Evolutionary conservation across 2,888 invertebrate species (phyloP).

Genomic region (Andrena dorsata): DNA sequence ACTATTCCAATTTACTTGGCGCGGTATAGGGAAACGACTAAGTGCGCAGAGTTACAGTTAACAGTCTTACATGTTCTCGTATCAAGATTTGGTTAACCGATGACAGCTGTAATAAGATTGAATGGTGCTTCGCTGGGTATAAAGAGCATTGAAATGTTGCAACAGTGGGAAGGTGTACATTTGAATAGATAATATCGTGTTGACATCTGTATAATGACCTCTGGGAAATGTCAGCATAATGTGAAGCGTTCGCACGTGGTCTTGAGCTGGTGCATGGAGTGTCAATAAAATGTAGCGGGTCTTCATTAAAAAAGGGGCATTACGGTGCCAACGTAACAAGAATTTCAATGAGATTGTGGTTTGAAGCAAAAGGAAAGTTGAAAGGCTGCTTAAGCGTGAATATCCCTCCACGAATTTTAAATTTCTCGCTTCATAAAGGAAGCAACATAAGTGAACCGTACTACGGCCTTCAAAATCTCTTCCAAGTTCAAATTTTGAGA

Average conservation of each 20-base stretch:
- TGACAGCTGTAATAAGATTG: conserved; percentile 22
- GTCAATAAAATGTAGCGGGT: not conserved
- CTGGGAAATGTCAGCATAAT: conserved; percentile 53
- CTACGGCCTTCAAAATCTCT: too few species aligned
- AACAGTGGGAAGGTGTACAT: conserved; percentile 37
- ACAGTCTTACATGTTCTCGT: not conserved
- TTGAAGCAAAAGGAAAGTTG: too few species aligned
- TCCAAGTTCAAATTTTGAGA: too few species aligned
- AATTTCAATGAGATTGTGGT: too few species aligned
- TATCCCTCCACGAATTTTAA: too few species aligned
- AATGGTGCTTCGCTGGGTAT: conserved; percentile 30
- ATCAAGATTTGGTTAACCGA: conserved; percentile 16
- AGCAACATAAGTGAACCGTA: too few species aligned
- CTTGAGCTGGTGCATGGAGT: not conserved
- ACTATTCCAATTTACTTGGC: not conserved
- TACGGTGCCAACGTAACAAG: too few species aligned
- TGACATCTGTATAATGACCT: conserved; percentile 61
- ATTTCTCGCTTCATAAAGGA: too few species aligned
- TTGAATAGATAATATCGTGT: conserved; percentile 60
- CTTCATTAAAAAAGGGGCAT: not conserved
- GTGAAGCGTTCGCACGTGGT: conserved; percentile 18
- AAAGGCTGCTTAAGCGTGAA: too few species aligned
- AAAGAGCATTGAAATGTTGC: conserved; percentile 41
- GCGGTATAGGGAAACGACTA: not conserved
- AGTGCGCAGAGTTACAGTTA: not conserved